Percentiles rank a stretch among this genome's conserved stretches.
These are phyloP conservation scores for Falco biarmicus DNA, from an alignment of 2,797 vertebrate species.

Conservation along the genomic window DNA sequence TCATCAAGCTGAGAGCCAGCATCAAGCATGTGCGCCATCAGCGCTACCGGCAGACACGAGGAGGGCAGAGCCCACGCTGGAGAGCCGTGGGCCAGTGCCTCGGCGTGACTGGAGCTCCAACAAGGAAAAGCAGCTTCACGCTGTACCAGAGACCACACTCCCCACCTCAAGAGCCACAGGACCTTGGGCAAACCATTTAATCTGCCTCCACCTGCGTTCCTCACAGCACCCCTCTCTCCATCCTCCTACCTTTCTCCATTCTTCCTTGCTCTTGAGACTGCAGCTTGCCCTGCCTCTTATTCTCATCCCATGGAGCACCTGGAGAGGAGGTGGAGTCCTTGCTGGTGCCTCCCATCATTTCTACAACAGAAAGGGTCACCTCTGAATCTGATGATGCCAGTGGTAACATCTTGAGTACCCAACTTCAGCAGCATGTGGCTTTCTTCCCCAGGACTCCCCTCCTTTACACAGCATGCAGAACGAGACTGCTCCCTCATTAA, in stretches of 20 bases:
- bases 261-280: accelerated
- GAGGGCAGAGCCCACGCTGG: not conserved
- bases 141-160: accelerated
- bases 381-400: not conserved
- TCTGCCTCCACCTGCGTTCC: accelerated
- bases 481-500: slow-evolving; percentile 5
- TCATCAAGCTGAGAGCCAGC: not conserved
- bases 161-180: accelerated
- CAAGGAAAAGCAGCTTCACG: accelerated
- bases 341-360: not conserved
- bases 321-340: not conserved
- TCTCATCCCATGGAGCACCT: not conserved
- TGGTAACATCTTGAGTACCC: not conserved
- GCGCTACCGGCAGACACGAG: accelerated
- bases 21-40: accelerated
- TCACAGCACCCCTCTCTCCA: accelerated
- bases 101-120: not conserved
- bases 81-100: not conserved
- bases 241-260: not conserved
- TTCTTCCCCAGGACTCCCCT: not conserved
- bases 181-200: accelerated
- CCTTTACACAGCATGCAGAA: not conserved
- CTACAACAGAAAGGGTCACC: slow-evolving; percentile 14
- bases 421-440: accelerated
- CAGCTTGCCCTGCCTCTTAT: accelerated